Evolutionary conservation across 35 echinoderm and acorn worm species (phyloP).

Genomic region (Holothuria glaberrima): DNA sequence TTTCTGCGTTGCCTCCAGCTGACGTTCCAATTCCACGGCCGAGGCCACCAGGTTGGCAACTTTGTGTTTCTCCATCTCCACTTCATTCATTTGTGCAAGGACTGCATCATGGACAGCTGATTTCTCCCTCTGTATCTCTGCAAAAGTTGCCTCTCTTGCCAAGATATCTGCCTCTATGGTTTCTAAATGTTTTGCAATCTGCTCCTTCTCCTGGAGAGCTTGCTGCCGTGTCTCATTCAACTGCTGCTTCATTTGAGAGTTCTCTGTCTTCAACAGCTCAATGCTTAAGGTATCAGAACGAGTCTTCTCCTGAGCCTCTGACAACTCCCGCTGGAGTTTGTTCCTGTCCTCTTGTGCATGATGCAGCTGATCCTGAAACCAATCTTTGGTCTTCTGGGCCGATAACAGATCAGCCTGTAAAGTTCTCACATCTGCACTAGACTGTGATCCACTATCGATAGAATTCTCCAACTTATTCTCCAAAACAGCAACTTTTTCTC

Average conservation of each 20-base stretch:
- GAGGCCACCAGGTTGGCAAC: conserved; percentile 80
- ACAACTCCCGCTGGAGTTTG: conserved; percentile 82
- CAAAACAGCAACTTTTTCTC: conserved; percentile 67
- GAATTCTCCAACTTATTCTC: conserved; percentile 81
- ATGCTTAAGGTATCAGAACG: conserved; percentile 67
- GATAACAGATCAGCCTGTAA: conserved; percentile 89
- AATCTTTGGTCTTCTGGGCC: conserved; percentile 89
- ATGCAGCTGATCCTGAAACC: conserved; percentile 98
- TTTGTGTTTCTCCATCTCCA: conserved; percentile 88
- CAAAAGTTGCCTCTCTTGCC: conserved; percentile 86
- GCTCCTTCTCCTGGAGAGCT: conserved; percentile 90
- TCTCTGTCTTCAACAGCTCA: conserved; percentile 89
- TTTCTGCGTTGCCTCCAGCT: conserved; percentile 83
- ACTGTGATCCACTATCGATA: conserved; percentile 66
- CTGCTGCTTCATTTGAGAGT: conserved; percentile 81
- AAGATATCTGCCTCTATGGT: conserved; percentile 97
- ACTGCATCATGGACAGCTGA: conserved; percentile 88
- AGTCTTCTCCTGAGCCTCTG: conserved; percentile 62
- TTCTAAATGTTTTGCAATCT: conserved; percentile 95
- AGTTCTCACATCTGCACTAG: conserved; percentile 68
- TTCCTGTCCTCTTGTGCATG: conserved; percentile 82
- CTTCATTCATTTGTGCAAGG: conserved; percentile 79
- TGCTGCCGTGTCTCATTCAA: conserved; percentile 81
- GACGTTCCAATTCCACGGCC: conserved; percentile 81
- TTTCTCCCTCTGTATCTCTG: conserved; percentile 89